Evolutionary conservation across 1,140 invertebrate species (phyloP).

Genomic region (Nephila pilipes): DNA sequence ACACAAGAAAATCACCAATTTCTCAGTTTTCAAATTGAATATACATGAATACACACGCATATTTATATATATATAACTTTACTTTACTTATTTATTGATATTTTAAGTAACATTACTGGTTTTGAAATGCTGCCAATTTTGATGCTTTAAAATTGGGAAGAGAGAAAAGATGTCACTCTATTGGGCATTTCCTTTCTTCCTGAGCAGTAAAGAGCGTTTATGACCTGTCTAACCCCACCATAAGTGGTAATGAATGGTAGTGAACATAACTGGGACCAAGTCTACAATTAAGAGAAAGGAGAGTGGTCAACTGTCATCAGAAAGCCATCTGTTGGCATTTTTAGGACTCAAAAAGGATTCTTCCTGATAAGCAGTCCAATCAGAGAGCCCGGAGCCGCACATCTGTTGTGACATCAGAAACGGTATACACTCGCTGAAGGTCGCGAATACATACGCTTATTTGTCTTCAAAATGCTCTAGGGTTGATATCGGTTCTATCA

Average conservation of each 20-base stretch:
- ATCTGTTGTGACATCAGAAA: slow-evolving; percentile 29
- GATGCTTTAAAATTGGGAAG: too few relatives aligned
- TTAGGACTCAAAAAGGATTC: slow-evolving; percentile 18
- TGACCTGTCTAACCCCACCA: neutral
- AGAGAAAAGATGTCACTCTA: too few relatives aligned
- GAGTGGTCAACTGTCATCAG: neutral
- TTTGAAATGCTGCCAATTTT: too few relatives aligned
- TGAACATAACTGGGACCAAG: neutral
- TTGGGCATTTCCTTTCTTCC: too few relatives aligned
- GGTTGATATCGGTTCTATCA: too few relatives aligned
- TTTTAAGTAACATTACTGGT: too few relatives aligned
- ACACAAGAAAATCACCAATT: too few relatives aligned
- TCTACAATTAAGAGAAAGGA: neutral
- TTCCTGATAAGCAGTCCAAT: slow-evolving; percentile 21
- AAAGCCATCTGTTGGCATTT: slow-evolving; percentile 50
- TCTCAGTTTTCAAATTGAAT: too few relatives aligned
- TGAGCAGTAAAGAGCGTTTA: too few relatives aligned
- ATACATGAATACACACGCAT: too few relatives aligned
- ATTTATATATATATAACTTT: too few relatives aligned
- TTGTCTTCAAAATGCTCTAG: neutral
- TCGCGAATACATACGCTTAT: neutral
- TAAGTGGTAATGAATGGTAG: neutral
- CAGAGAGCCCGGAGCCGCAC: neutral
- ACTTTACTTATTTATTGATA: too few relatives aligned
- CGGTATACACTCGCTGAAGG: neutral